These are phyloP conservation scores for Chorisops tibialis DNA, from an alignment of 2,888 invertebrate genomes.

Conservation along the genomic window DNA sequence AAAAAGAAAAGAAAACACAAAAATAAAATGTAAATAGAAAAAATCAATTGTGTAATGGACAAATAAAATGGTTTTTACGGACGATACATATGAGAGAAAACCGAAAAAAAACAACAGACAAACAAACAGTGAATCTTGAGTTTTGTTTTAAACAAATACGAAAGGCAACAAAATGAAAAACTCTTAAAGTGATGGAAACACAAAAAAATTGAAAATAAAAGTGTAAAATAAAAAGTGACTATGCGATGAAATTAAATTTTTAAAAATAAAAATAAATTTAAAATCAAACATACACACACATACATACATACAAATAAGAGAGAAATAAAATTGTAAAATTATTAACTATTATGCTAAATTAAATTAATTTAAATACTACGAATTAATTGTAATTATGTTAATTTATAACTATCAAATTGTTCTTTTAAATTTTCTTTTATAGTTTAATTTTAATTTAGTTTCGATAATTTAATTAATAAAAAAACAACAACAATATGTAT, in stretches of 20 bases:
- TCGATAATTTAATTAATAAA: constrained; percentile 2
- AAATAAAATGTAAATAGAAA: not conserved
- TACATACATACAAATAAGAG: too few relatives aligned
- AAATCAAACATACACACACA: too few relatives aligned
- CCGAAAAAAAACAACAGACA: too few relatives aligned
- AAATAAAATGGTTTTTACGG: not conserved
- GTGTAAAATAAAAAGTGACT: not conserved
- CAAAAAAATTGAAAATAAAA: not conserved
- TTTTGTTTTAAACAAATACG: constrained; percentile 20
- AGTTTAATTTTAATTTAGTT: constrained; percentile 1
- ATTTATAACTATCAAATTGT: not conserved
- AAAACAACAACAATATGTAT: not conserved
- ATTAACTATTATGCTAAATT: too few relatives aligned
- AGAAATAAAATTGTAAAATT: too few relatives aligned
- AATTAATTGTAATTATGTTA: not conserved
- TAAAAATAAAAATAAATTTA: too few relatives aligned
- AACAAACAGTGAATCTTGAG: not conserved
- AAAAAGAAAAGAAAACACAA: not conserved
- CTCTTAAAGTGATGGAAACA: too few relatives aligned
- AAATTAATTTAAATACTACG: too few relatives aligned
- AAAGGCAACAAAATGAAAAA: not conserved
- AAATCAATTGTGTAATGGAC: constrained; percentile 17
- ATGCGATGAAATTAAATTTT: too few relatives aligned
- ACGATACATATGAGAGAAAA: not conserved
- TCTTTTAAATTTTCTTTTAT: constrained; percentile 5